Conservation (phyloP, 2,888 invertebrate genomes). For the Caenorhabditis sp. region DNA sequence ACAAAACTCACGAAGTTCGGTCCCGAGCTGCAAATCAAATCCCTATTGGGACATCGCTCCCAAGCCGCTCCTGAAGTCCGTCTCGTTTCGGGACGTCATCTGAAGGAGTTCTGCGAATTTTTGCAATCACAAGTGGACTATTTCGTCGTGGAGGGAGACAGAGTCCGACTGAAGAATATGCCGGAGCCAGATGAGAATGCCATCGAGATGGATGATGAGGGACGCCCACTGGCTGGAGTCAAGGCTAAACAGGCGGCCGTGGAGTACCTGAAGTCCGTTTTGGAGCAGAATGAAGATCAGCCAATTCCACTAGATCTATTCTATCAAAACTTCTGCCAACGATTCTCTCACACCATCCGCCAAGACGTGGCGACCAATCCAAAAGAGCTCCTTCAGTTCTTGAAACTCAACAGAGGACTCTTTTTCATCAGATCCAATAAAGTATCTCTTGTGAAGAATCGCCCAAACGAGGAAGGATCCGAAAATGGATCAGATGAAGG, state of each 20-base stretch:
- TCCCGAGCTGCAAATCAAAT: constrained; percentile 95
- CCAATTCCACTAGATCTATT: constrained; percentile 82
- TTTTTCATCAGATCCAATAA: constrained; percentile 95
- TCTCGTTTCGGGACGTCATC: constrained; percentile 95
- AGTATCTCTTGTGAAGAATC: constrained; percentile 81
- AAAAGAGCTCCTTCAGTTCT: constrained; percentile 92
- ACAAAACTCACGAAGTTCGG: constrained; percentile 95
- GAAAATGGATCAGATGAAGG: constrained; percentile 80
- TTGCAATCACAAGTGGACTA: constrained; percentile 90
- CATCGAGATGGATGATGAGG: constrained; percentile 82
- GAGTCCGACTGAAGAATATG: constrained; percentile 82
- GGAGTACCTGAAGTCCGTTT: constrained; percentile 80
- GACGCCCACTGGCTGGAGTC: constrained; percentile 80
- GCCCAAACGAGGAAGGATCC: constrained; percentile 80
- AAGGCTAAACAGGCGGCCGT: constrained; percentile 83
- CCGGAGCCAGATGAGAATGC: constrained; percentile 81
- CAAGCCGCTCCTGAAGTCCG: constrained; percentile 96
- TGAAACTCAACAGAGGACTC: constrained; percentile 94
- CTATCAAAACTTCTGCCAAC: constrained; percentile 82
- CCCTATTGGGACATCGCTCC: constrained; percentile 94
- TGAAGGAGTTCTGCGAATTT: constrained; percentile 95
- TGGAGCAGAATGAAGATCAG: constrained; percentile 82
- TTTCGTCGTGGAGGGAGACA: constrained; percentile 87
- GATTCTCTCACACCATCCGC: constrained; percentile 82
- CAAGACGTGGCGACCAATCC: constrained; percentile 91